These are phyloP conservation scores for Acromyrmex heyeri DNA, from an alignment of 1,140 invertebrate genomes.

Conservation along the genomic window DNA sequence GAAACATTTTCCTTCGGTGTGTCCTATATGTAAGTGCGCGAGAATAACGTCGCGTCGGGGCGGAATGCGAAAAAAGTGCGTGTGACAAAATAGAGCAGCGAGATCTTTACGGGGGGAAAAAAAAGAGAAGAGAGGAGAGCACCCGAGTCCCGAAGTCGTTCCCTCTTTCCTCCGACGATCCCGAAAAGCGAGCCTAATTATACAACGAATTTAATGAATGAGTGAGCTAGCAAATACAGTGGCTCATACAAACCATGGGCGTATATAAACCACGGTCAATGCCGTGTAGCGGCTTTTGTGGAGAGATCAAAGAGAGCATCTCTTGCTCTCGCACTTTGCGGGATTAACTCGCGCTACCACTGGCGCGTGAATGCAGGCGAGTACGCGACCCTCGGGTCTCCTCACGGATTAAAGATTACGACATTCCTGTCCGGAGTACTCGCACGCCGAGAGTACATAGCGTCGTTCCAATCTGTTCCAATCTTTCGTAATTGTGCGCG, in stretches of 20 bases:
- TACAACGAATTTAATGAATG: constrained; percentile 87
- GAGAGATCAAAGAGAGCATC: constrained; percentile 83
- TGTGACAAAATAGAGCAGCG: constrained; percentile 47
- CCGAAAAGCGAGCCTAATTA: constrained; percentile 83
- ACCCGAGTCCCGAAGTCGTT: constrained; percentile 18
- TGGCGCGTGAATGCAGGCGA: constrained; percentile 67
- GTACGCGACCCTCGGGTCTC: constrained; percentile 43
- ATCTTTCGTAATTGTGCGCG: constrained; percentile 22
- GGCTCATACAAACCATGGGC: constrained; percentile 81
- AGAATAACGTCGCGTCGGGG: constrained; percentile 28
- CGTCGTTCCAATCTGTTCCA: background rate
- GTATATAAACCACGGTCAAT: constrained; percentile 86
- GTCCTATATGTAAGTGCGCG: background rate
- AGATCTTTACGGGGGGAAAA: background rate
- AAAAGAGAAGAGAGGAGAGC: background rate
- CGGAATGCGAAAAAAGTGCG: constrained; percentile 41
- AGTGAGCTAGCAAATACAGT: constrained; percentile 86
- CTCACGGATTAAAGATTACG: constrained; percentile 63
- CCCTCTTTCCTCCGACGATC: constrained; percentile 38
- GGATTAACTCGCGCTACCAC: constrained; percentile 66
- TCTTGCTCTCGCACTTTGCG: constrained; percentile 74
- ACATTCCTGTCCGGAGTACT: constrained; percentile 46
- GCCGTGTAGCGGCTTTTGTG: constrained; percentile 85
- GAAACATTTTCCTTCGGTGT: background rate
- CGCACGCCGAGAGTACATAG: background rate